Base-by-base conservation (phyloP, 2,113 vertebrate genomes). In the Plectropomus leopardus region DNA sequence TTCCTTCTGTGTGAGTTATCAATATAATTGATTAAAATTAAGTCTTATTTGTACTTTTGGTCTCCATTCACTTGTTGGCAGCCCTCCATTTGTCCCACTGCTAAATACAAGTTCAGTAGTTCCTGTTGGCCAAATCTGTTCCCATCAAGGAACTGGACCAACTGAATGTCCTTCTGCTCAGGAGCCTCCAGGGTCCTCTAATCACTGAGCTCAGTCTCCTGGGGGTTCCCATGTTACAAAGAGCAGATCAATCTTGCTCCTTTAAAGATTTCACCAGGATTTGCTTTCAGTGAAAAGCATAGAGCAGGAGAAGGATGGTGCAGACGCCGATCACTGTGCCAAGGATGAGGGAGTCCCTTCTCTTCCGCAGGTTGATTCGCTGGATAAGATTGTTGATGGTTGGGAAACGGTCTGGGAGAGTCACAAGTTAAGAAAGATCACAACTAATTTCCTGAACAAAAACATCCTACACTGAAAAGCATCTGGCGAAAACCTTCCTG, bases 371-470 rank as follows among this genome's bases (percentile, higher is more conserved):
- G 94, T 99, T 99, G 95, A 99, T 95, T 92, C 97, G 95, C 85
- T 99, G 98, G 85, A 99, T 98, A 88, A 99, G 96, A 91, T 94
- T 99, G 94, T 99, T 99, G 85, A 99, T 98, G 24, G 97, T 96
- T 69, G 98, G 98, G 81, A 99, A 99, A 53, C 97, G 97, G 89
- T 99, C 97, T 99, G 21, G 19, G 48, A 65, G 58, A 81, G 32
- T 53, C 55, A 16, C 21, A 23, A 32, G 90, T 94, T 89, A 94
- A 94, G 88, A 86, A 90, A 70, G 15, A 82, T 54, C 8, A 21
- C 8, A 50, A 68, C 28, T 16, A 0, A 36, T n/a, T 21, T 44
- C 1, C 9, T n/a, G 13, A 47, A 24, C 2, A 19, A 23, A 42
- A 26, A 19, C 23, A 53, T 19, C 8, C 7, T 28, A 7, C 7